Evolutionary conservation across 2,113 vertebrate species (phyloP), one percentile per base, ranked within the genome.

Genomic region (Progne subis): DNA sequence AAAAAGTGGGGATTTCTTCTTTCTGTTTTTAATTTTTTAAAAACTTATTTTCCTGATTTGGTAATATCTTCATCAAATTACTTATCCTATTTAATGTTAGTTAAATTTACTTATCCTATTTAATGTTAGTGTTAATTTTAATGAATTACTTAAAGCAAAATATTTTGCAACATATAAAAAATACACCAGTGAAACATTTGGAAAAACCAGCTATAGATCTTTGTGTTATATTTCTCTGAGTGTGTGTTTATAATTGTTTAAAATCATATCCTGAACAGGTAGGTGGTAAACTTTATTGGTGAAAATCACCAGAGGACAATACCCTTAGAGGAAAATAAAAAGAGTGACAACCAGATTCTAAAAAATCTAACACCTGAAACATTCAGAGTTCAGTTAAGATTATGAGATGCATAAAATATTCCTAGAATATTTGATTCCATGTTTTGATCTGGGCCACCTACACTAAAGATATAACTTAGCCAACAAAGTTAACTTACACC

Each of bases 1-100:
- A 37, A 74, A 46, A 26, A 1, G 1, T 12, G 2, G 0, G 2
- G 6, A 1, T 1, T 60, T 67, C 9, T 56, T 50, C 5, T 52
- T 46, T 39, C 7, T 77, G 12, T 11, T 44, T 5, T 5, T 11
- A 43, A n/a, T 1, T 9, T 25, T 50, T 53, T 43, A 7, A 11
- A 71, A 52, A 55, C 13, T 34, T 5, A 11, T 61, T 50, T 68
- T 31, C 1, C 4, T 76, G 2, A 7, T 53, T 75, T 76, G 10
- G 6, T 65, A 49, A 12, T 28, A 41, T 41, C 70, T 28, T 56
- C 29, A 65, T 29, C 23, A 65, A 49, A n/a, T 41, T 75, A 16
- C 6, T 64, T 82, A 39, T 28, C 3, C 0, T 74, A 8, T 32
- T 77, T n/a, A n/a, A n/a, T n/a, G n/a, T n/a, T n/a, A n/a, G n/a